Base-by-base conservation (phyloP, 2,113 vertebrate genomes). In the Tonatia bakeri region DNA sequence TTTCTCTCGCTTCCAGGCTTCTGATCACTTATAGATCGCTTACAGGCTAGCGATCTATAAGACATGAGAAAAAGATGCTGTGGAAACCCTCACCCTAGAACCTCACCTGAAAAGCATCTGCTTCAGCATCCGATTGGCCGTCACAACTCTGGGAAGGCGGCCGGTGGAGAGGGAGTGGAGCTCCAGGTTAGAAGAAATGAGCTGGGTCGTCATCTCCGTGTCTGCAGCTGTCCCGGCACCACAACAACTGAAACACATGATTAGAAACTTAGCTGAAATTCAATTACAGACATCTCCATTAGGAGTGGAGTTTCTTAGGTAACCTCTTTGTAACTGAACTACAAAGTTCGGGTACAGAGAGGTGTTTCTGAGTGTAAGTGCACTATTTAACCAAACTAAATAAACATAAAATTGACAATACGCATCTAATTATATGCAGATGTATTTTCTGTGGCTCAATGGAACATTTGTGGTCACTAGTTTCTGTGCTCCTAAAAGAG, bases 101-200 rank as follows among this genome's bases (percentile, higher is more conserved):
- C 17, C 38, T 85, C 96, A 99, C 99, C 99, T 99, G 98, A 99
- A 99, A 19, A 99, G 99, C 99, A 99, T 99, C 95, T 99, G 99
- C 96, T 99, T 99, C 8, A 99, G 99, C 99, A 99, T 99, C 77
- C 99, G 98, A 94, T 99, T 99, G 73, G 99, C 99, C 0, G 99
- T 99, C 96, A 99, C 99, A 3, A 99, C 99, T 1, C 99, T 99
- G 0, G 99, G 99, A 86, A 99, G 98, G 16, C 99, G 98, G 16
- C 99, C 99, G 0, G 99, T 99, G 28, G 99, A 99, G 1, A 99
- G 98, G 0, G 99, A 97, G 89, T 99, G 99, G 10, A 99, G 99
- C 98, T 99, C 99, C 98, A 99, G 98, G 97, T 99, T 99, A 94
- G 99, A 99, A 82, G 99, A 99, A 98, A 99, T 99, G 76, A 99